Evolutionary conservation across 2,113 vertebrate species (phyloP).

Genomic region (Nanorana parkeri): DNA sequence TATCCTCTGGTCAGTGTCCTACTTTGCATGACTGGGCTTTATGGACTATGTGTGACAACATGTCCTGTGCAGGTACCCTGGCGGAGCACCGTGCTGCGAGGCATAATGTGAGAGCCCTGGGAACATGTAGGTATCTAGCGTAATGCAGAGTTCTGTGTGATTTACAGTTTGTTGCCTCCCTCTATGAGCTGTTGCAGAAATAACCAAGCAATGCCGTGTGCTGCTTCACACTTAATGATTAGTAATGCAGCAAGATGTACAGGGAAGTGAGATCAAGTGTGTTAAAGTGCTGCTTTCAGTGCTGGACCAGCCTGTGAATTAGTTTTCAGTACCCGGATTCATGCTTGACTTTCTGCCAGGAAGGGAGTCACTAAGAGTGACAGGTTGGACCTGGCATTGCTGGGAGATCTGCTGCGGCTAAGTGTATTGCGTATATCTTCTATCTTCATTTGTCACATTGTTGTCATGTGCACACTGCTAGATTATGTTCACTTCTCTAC

Average conservation of each 20-base stretch:
- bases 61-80: neutral
- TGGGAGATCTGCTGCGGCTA: neutral
- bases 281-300: neutral
- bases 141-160: constrained; percentile 4
- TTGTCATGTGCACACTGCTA: too few relatives aligned
- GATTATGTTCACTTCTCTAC: too few relatives aligned
- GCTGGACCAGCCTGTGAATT: neutral
- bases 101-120: neutral
- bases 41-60: neutral
- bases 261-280: neutral
- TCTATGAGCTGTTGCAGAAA: neutral
- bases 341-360: constrained; percentile 4
- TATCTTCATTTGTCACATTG: too few relatives aligned
- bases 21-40: neutral
- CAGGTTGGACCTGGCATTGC: neutral
- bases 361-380: neutral
- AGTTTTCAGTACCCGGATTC: neutral
- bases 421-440: too few relatives aligned
- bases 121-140: constrained; percentile 8
- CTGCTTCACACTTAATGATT: neutral
- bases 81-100: neutral
- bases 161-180: constrained; percentile 13
- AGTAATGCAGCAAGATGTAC: constrained; percentile 4
- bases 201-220: neutral
- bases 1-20: neutral